Conservation (phyloP, 2,113 vertebrate species). For the Mesembrinibis cayennensis region DNA sequence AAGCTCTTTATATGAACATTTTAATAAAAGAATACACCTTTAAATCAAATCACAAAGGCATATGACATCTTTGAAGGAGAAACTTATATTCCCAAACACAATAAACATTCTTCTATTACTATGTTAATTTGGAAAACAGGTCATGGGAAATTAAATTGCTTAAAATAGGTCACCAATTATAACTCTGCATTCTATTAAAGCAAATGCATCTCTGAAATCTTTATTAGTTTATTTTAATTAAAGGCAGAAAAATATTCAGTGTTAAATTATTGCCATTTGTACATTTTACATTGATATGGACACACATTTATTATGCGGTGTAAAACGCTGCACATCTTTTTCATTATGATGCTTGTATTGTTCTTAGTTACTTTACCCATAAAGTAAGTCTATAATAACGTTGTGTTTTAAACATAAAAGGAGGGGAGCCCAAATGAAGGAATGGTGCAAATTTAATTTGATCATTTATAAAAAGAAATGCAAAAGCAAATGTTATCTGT, state of each 20-base stretch:
- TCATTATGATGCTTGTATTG: conserved; percentile 10
- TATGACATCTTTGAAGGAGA: conserved; percentile 59
- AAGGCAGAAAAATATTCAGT: conserved; percentile 65
- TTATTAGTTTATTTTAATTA: conserved; percentile 75
- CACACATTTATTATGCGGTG: conserved; percentile 12
- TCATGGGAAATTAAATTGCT: conserved; percentile 81
- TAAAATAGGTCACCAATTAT: conserved; percentile 81
- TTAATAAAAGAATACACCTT: conserved; percentile 55
- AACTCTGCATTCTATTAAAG: conserved; percentile 75
- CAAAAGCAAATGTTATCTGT: background rate
- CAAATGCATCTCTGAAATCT: conserved; percentile 70
- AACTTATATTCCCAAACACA: conserved; percentile 63
- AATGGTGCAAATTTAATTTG: background rate
- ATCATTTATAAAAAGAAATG: background rate
- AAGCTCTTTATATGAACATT: conserved; percentile 36
- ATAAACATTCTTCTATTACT: conserved; percentile 67
- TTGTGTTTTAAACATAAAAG: conserved; percentile 1
- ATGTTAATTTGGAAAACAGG: conserved; percentile 79
- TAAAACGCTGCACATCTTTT: conserved; percentile 11
- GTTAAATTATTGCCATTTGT: conserved; percentile 55
- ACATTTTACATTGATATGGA: background rate
- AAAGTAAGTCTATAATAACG: background rate
- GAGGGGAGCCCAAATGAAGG: background rate
- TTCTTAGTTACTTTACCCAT: background rate
- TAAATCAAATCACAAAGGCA: conserved; percentile 57